Conservation (phyloP, 2,113 vertebrate species). For the Donacobius atricapilla region DNA sequence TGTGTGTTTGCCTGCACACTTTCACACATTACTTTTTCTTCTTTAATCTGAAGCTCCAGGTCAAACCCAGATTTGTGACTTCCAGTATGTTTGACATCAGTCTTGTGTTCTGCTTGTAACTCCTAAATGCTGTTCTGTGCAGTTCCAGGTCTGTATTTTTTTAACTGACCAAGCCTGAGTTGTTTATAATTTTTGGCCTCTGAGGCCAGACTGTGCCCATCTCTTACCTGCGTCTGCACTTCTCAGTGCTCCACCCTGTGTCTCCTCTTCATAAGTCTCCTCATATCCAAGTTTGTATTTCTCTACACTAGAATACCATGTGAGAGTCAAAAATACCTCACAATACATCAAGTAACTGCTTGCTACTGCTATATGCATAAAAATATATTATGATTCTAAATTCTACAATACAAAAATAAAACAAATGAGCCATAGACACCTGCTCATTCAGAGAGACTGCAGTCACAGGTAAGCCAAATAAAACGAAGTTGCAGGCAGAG, state of each 20-base stretch:
- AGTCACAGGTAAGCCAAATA: not conserved
- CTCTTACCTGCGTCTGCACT: not conserved
- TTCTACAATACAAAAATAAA: not conserved
- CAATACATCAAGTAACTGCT: not conserved
- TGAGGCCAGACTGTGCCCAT: not conserved
- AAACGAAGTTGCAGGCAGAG: not conserved
- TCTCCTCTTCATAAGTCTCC: not conserved
- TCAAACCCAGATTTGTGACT: not conserved
- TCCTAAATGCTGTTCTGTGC: not conserved
- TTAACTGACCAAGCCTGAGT: not conserved
- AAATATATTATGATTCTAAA: not conserved
- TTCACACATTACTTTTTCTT: not conserved
- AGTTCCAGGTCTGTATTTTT: not conserved
- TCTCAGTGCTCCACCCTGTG: rapidly evolving
- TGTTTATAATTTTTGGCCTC: not conserved
- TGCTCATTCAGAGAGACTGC: not conserved
- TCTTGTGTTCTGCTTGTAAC: not conserved
- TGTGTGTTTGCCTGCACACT: not conserved
- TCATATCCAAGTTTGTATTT: not conserved
- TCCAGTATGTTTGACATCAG: not conserved
- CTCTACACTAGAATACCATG: not conserved
- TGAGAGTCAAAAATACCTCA: not conserved
- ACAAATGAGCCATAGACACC: not conserved
- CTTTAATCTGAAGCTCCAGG: not conserved
- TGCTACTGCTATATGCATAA: not conserved